Evolutionary conservation across 2,888 invertebrate genomes (phyloP).

Genomic region (Oconnorella tubifera): DNA sequence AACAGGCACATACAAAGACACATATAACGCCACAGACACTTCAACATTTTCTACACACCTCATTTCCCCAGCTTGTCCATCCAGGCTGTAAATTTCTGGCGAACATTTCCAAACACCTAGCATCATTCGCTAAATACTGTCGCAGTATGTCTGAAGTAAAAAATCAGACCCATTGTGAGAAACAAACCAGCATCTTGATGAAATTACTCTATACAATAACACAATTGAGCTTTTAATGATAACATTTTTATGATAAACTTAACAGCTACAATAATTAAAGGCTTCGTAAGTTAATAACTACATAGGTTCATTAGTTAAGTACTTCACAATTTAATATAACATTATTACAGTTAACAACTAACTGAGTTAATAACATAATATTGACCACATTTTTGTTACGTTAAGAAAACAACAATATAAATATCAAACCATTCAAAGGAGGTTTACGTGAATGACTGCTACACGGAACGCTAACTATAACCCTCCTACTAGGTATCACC

Average conservation of each 20-base stretch:
- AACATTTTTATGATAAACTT: too few relatives aligned
- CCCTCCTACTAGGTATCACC: slow-evolving; percentile 57
- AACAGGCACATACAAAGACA: too few relatives aligned
- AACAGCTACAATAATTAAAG: too few relatives aligned
- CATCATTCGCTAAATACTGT: slow-evolving; percentile 61
- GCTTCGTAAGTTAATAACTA: too few relatives aligned
- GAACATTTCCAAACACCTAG: slow-evolving; percentile 79
- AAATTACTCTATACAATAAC: neutral
- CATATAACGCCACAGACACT: too few relatives aligned
- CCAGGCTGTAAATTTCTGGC: slow-evolving; percentile 81
- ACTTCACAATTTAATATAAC: too few relatives aligned
- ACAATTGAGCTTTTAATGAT: neutral
- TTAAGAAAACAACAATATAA: neutral
- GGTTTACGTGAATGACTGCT: slow-evolving; percentile 94
- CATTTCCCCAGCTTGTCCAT: slow-evolving; percentile 81
- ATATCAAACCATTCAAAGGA: slow-evolving; percentile 68
- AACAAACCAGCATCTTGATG: neutral
- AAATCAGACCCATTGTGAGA: neutral
- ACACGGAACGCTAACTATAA: slow-evolving; percentile 81
- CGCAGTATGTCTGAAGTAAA: slow-evolving; percentile 67
- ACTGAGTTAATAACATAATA: too few relatives aligned
- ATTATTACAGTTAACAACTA: too few relatives aligned
- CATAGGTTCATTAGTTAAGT: too few relatives aligned
- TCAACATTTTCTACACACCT: too few relatives aligned
- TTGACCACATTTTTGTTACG: too few relatives aligned